Evolutionary conservation across 1,140 invertebrate genomes (phyloP), one percentile per base, ranked within the genome.

Genomic region (Philopotamus ludificatus): DNA sequence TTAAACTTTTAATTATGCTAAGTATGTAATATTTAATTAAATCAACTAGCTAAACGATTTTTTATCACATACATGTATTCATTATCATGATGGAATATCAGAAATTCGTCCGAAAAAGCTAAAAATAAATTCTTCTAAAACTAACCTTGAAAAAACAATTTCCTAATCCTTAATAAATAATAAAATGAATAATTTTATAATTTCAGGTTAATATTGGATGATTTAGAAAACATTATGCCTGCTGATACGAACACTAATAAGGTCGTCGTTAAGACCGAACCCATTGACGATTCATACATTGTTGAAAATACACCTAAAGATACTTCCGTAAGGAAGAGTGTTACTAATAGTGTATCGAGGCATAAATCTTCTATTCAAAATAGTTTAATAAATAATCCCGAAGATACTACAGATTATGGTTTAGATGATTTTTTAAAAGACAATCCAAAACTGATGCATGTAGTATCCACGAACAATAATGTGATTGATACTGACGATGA

Each of bases 401-500:
- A 34, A 34, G 12, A 34, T 34, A 34, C 12, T 34, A 34, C 4
- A 34, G 4, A 34, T 28, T 25, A 57, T 22, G 15, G n/a, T 12
- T 18, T 57, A 22, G 20, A 57, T 23, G 34, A 42, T 12, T 57
- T 42, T 42, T 41, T 57, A 21, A 34, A 28, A 26, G 45, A 58
- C 22, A 34, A 60, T 44, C 20, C 53, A 44, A 58, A 44, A 22
- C 28, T 34, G 10, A 57, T 7, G n/a, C 41, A 1, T 42, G 20
- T 47, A 15, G 10, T 16, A n/a, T 34, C 25, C 8, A 18, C 15
- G 12, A 18, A 62, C 16, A 42, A n/a, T 16, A 34, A 49, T 21
- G 25, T 51, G 3, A 1, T 65, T 26, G 26, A n/a, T 18, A 58
- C 60, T n/a, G 54, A 68, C n/a, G 66, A 68, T 23, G 66, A 68